Base-by-base conservation (phyloP, 2,888 invertebrate genomes). In the Drosophila anceps region DNA sequence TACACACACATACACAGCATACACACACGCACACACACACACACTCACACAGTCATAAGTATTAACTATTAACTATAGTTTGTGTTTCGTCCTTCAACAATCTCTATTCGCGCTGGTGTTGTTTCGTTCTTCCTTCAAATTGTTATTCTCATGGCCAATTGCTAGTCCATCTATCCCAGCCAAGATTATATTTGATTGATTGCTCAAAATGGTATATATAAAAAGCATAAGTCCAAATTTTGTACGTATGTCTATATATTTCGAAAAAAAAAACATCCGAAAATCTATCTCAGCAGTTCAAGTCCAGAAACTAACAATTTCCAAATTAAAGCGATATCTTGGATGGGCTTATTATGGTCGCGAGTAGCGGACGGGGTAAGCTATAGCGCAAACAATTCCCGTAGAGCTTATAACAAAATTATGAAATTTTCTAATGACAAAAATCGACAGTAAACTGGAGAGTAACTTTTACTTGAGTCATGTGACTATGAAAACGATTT, bases 311-410 rank as follows among this genome's bases (percentile, higher is more conserved):
- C 29, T 13, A 8, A 20, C 18, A 18, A 8, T 50, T n/a, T 53
- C 15, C 35, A 61, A 65, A n/a, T 46, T 46, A 6, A 29, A 29
- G 39, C 18, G 15, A 4, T 7, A 15, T 44, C 13, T 43, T 63
- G 63, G 29, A 69, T 76, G 69, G 76, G 76, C 44, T 24, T 62
- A 10, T 18, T 51, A 44, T 73, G 58, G 64, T 65, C 69, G n/a
- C 69, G 73, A 24, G 24, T 43, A 20, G 54, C 65, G 64, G 65
- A 44, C 18, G 50, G 69, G 65, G 69, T 76, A 73, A 76, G 76
- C 64, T 35, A 35, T 10, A 29, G 4, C 18, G 27, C 10, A 10
- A 6, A 15, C 6, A 29, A 12, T n/a, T 27, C 5, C 1, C 12
- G 6, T 12, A 31, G 12, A 31, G 12, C 31, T 46, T 24, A 46